Evolutionary conservation across 2,113 vertebrate genomes (phyloP), one percentile per base, ranked within the genome.

Genomic region (Aptenodytes patagonicus): DNA sequence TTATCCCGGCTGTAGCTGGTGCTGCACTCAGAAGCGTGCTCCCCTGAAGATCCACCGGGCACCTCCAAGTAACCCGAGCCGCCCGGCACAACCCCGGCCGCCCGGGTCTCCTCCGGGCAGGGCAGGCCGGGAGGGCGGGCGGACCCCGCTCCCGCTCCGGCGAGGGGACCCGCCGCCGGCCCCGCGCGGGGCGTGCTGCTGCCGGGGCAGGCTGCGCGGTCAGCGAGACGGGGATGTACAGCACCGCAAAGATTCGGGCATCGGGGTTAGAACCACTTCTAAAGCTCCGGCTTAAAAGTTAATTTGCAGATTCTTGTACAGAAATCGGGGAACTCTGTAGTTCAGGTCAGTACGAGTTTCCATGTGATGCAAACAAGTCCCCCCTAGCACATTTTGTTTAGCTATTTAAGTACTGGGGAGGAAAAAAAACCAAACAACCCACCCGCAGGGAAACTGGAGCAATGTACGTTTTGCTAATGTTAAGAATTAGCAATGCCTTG

Each of bases 161-260:
- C 16, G 44, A 17, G 44, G 44, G 44, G 44, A 46, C 17, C 18
- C 44, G 44, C 44, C 18, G 46, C 40, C 11, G 40, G 40, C 40
- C 40, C 46, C 7, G 46, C 46, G 46, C 46, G 46, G 46, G 28
- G 52, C 20, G 6, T 20, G 47, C 47, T 26, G 18, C 47, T 7
- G 7, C 15, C 6, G 44, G 44, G 44, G 44, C 44, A 16, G 44
- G 44, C 44, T 17, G 44, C 44, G 44, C 47, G 11, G 21, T 12
- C 47, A 22, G 47, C 47, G 47, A 49, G 47, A 49, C 21, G 21
- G 47, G 47, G 47, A 49, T 49, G 21, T 49, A 49, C 47, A 22
- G 47, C 38, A 12, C 10, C 9, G 6, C 34, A 4, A 5, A 40
- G 55, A 13, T 4, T 6, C 78, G 3, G 51, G 31, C 2, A 1